phyloP scores from a whole-genome alignment of 2,797 vertebrate species.

The Trachops cirrhosus region DNA sequence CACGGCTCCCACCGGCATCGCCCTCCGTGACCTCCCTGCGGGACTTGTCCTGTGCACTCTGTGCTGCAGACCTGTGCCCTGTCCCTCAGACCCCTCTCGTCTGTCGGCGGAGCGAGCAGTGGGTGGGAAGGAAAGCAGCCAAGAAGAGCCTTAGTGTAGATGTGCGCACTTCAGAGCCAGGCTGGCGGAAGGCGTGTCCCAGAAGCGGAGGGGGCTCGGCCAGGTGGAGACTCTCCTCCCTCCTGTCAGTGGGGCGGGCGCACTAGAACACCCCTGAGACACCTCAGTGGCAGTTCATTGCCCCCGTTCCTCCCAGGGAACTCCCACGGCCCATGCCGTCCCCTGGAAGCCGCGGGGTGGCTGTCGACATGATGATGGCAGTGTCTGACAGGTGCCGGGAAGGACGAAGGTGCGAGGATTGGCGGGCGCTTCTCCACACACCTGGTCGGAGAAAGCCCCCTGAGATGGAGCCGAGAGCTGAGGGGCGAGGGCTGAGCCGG shows the following conservation, averaged over 20 bases:
- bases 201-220: too few relatives aligned
- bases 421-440: background rate
- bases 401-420: background rate
- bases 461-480: background rate
- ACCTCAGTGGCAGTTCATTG: too few relatives aligned
- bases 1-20: fast-evolving
- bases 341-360: too few relatives aligned
- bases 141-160: too few relatives aligned
- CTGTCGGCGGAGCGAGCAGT: background rate
- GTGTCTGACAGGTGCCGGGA: background rate
- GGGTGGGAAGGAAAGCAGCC: too few relatives aligned
- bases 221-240: too few relatives aligned
- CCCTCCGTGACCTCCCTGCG: background rate
- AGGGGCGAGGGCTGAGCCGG: background rate
- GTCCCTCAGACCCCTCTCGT: background rate
- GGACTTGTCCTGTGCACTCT: background rate
- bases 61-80: too few relatives aligned
- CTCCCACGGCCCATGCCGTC: too few relatives aligned
- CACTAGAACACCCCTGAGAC: too few relatives aligned
- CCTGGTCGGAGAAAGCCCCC: background rate
- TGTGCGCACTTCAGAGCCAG: background rate
- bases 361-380: background rate
- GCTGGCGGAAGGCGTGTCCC: too few relatives aligned
- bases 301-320: too few relatives aligned
- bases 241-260: fast-evolving